Evolutionary conservation across 2,797 vertebrate species (phyloP), one percentile per base, ranked within the genome.

Genomic region (Myoxocephalus aenaeus): DNA sequence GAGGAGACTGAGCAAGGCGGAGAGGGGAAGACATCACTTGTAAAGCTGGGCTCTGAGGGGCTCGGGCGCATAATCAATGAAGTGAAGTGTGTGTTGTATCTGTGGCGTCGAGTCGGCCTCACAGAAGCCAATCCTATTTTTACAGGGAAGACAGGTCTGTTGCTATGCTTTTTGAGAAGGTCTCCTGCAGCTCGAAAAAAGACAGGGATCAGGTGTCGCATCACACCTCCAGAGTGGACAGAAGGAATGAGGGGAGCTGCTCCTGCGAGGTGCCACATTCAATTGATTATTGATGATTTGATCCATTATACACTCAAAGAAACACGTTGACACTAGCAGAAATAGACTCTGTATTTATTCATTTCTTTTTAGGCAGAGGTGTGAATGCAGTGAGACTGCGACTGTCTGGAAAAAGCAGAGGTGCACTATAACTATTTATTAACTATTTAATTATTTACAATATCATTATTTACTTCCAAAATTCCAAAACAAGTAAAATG

Each of bases 111-210:
- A 89, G 88, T 88, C 67, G 72, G 83, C 90, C 86, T 93, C 90
- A 90, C 86, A 87, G 82, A 94, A 90, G 90, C 92, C 92, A 90
- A 90, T 90, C 94, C 95, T 94, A 95, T 95, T 95, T 95, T 95
- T 95, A 95, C 92, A 92, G 89, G 85, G 87, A 83, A 91, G 91
- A 92, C 87, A 92, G 87, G 91, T 94, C 92, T 95, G 94, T 95
- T 95, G 94, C 95, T 95, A 95, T 93, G 94, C 94, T 94, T 86
- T 91, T 87, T 86, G 84, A 93, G 92, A 92, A 93, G 86, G 85
- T 84, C 86, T 92, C 86, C 86, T 73, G 65, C 86, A 85, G 84
- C 82, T 82, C 6, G 77, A 75, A 70, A 70, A 83, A 79, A 85
- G 80, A 73, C 75, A 54, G 75, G 42, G 57, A 65, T 80, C 65